These are phyloP conservation scores for Chlorops oryzae DNA, from an alignment of 1,140 invertebrate genomes.

Conservation along the genomic window DNA sequence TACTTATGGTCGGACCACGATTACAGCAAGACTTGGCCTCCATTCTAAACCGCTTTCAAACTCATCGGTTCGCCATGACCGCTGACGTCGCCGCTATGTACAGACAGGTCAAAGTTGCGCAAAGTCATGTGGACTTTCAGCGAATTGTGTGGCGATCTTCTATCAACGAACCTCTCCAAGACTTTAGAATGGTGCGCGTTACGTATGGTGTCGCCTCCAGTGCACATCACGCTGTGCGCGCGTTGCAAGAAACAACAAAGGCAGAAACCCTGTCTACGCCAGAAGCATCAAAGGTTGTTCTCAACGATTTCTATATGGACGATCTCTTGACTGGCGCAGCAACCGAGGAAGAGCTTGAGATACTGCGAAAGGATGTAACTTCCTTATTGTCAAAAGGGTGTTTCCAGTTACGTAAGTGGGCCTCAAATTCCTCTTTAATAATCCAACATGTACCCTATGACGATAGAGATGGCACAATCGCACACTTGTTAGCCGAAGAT, in stretches of 20 bases:
- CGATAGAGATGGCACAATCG: too few relatives aligned
- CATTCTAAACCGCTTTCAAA: slow-evolving; percentile 17
- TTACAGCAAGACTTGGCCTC: neutral
- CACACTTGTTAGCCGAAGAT: too few relatives aligned
- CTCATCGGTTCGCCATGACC: slow-evolving; percentile 14
- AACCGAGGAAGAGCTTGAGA: too few relatives aligned
- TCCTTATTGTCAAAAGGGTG: too few relatives aligned
- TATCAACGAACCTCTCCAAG: slow-evolving; percentile 7
- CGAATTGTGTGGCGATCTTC: slow-evolving; percentile 41
- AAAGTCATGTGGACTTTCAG: slow-evolving; percentile 23
- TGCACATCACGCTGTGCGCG: slow-evolving; percentile 32
- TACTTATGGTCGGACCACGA: slow-evolving; percentile 5
- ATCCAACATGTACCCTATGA: too few relatives aligned
- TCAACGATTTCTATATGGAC: too few relatives aligned
- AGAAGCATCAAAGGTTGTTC: too few relatives aligned
- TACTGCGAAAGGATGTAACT: too few relatives aligned
- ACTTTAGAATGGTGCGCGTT: slow-evolving; percentile 20
- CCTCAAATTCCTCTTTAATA: too few relatives aligned
- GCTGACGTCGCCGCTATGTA: slow-evolving; percentile 24
- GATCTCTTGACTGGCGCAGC: too few relatives aligned
- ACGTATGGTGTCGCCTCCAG: slow-evolving; percentile 35
- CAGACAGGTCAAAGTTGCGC: slow-evolving; percentile 17
- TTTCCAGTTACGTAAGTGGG: too few relatives aligned
- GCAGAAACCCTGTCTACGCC: too few relatives aligned
- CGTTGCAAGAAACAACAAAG: slow-evolving; percentile 33